Conservation (phyloP, 2,113 vertebrate species). For the Empidonax traillii region DNA sequence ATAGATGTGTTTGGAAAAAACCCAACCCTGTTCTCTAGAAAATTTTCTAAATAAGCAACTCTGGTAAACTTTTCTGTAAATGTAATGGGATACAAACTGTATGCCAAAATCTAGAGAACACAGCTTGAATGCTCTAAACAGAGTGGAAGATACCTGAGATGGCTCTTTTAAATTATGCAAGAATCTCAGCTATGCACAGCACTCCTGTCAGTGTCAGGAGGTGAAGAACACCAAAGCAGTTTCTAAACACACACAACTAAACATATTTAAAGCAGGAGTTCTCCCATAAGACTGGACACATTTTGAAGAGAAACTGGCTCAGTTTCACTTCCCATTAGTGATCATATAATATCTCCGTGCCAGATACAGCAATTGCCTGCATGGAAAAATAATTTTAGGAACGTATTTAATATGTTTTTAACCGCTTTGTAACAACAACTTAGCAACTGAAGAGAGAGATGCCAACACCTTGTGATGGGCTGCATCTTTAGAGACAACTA, state of each 20-base stretch:
- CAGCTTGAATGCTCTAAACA: background rate
- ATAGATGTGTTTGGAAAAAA: background rate
- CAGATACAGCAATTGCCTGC: background rate
- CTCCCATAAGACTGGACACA: background rate
- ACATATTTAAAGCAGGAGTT: background rate
- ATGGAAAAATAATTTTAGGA: constrained; percentile 18
- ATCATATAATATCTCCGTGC: background rate
- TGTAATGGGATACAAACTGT: background rate
- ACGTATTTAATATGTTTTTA: constrained; percentile 27
- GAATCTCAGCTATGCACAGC: constrained; percentile 57
- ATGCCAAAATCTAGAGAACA: background rate
- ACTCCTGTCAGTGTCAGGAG: constrained; percentile 29
- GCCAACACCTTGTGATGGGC: background rate
- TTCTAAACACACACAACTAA: background rate
- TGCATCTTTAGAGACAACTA: background rate
- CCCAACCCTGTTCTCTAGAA: background rate
- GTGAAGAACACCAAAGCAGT: constrained; percentile 26
- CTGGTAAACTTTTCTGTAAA: background rate
- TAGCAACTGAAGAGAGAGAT: background rate
- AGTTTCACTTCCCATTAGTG: background rate
- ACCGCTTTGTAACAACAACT: constrained; percentile 1
- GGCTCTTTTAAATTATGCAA: constrained; percentile 64
- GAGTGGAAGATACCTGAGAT: constrained; percentile 61
- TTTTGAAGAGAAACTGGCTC: background rate
- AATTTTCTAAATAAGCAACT: constrained; percentile 1